Evolutionary conservation across 1,140 invertebrate species (phyloP).

Genomic region (Penaeus vannamei): DNA sequence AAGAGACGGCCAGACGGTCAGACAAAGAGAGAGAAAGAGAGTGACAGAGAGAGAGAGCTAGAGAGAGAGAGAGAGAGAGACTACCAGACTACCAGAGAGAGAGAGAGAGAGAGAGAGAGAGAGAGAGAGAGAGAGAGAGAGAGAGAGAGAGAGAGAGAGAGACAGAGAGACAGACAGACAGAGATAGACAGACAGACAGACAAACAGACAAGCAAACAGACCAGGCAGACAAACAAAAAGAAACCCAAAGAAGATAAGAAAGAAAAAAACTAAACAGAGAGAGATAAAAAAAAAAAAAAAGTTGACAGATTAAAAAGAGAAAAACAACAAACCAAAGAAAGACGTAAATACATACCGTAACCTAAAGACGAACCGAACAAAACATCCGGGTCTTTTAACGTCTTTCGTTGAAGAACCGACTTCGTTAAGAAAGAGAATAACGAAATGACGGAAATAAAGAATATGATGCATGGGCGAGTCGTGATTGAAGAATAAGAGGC

Average conservation of each 20-base stretch:
- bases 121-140: not conserved
- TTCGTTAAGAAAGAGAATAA: too few relatives aligned
- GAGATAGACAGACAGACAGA: constrained; percentile 35
- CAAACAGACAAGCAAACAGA: constrained; percentile 28
- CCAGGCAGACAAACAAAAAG: too few relatives aligned
- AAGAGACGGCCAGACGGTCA: not conserved
- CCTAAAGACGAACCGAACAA: too few relatives aligned
- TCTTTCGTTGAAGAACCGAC: too few relatives aligned
- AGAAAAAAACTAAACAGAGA: not conserved
- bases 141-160: constrained; percentile 50
- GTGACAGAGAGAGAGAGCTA: not conserved
- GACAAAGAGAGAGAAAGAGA: constrained; percentile 1
- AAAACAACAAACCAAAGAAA: too few relatives aligned
- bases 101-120: not conserved
- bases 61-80: not conserved
- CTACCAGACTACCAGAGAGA: not conserved
- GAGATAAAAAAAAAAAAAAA: not conserved
- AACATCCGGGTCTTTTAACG: too few relatives aligned
- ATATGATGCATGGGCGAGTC: too few relatives aligned
- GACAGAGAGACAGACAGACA: constrained; percentile 1
- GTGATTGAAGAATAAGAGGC: too few relatives aligned
- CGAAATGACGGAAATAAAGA: too few relatives aligned
- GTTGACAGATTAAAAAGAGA: too few relatives aligned
- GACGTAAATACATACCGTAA: too few relatives aligned
- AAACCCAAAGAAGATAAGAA: not conserved